Evolutionary conservation across 2,113 vertebrate species (phyloP).

Genomic region (Henicopernis longicauda): DNA sequence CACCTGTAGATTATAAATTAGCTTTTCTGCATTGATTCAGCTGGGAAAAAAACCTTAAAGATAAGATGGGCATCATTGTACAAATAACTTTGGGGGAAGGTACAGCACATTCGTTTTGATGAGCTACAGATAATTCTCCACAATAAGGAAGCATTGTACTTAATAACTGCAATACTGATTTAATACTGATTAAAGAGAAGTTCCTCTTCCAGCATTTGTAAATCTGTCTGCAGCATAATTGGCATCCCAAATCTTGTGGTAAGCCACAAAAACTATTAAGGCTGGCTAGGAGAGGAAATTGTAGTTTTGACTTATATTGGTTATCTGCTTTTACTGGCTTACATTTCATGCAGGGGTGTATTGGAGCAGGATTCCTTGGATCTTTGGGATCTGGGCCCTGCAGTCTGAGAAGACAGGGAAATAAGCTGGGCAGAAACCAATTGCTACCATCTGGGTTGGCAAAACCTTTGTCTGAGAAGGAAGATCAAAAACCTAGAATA

Average conservation of each 20-base stretch:
- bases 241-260: constrained; percentile 66
- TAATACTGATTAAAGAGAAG: constrained; percentile 58
- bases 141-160: constrained; percentile 21
- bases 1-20: not conserved
- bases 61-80: not conserved
- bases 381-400: not conserved
- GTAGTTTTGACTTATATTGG: constrained; percentile 26
- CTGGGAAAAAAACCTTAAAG: not conserved
- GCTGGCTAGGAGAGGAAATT: constrained; percentile 38
- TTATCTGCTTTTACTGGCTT: constrained; percentile 52
- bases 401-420: not conserved
- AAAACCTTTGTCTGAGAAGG: not conserved
- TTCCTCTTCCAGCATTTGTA: constrained; percentile 46
- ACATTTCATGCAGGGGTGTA: not conserved
- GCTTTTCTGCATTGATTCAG: not conserved
- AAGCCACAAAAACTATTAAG: constrained; percentile 65
- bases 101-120: not conserved
- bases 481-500: constrained; percentile 5
- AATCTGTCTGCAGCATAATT: constrained; percentile 60
- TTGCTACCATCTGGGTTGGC: constrained; percentile 30
- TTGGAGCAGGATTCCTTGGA: constrained; percentile 12
- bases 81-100: not conserved
- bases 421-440: constrained; percentile 33
- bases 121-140: not conserved
- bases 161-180: constrained; percentile 20